Evolutionary conservation across 2,888 invertebrate genomes (phyloP).

Genomic region (Macrosoma leucophasiata): DNA sequence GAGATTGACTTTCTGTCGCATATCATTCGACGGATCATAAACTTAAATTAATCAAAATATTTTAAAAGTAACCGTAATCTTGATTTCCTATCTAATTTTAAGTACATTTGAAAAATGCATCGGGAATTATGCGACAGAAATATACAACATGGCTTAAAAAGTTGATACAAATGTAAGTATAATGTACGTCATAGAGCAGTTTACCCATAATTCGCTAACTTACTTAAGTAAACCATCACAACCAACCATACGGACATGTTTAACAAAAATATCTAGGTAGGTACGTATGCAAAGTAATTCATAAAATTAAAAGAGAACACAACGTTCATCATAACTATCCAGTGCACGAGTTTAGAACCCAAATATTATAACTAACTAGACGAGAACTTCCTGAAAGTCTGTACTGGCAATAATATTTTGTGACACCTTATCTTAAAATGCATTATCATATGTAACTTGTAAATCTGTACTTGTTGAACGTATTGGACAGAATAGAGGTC

Average conservation of each 20-base stretch:
- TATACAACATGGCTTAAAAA: slow-evolving; percentile 35
- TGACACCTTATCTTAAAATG: slow-evolving; percentile 63
- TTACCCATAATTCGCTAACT: slow-evolving; percentile 66
- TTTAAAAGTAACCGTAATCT: slow-evolving; percentile 18
- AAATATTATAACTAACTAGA: slow-evolving; percentile 39
- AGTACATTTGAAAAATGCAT: slow-evolving; percentile 46
- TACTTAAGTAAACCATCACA: slow-evolving; percentile 76
- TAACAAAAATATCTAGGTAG: slow-evolving; percentile 53
- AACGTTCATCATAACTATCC: slow-evolving; percentile 39
- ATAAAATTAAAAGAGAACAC: slow-evolving; percentile 32
- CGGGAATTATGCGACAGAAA: slow-evolving; percentile 34
- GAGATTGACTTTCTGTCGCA: slow-evolving; percentile 34
- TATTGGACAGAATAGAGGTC: slow-evolving; percentile 68
- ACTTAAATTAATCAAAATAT: slow-evolving; percentile 26
- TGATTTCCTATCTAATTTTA: slow-evolving; percentile 34
- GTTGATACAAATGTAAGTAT: slow-evolving; percentile 55
- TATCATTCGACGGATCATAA: slow-evolving; percentile 25
- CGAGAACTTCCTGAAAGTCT: slow-evolving; percentile 48
- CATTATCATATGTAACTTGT: slow-evolving; percentile 58
- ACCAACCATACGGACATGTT: slow-evolving; percentile 73
- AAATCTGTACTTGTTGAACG: slow-evolving; percentile 62
- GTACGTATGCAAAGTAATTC: slow-evolving; percentile 41
- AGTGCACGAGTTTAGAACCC: slow-evolving; percentile 63
- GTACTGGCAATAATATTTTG: slow-evolving; percentile 70
- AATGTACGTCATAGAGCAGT: slow-evolving; percentile 48